Evolutionary conservation across 2,113 vertebrate genomes (phyloP).

Genomic region (Pelodiscus sinensis): DNA sequence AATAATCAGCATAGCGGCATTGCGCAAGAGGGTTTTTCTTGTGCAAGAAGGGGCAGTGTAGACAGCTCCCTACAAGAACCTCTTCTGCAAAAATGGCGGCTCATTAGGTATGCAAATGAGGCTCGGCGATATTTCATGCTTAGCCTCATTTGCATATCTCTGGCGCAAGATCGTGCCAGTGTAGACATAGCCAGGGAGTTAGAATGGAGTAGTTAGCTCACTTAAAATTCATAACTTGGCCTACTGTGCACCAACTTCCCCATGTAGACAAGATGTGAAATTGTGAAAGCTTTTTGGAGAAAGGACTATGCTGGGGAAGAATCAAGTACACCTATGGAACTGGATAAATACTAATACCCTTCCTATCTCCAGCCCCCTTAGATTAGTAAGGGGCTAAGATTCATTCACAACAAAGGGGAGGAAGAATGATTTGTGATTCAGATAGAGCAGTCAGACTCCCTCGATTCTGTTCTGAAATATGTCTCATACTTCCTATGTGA

Average conservation of each 20-base stretch:
- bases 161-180: too few relatives aligned
- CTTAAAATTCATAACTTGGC: neutral
- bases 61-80: too few relatives aligned
- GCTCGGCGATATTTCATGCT: too few relatives aligned
- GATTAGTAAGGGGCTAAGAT: conserved; percentile 65
- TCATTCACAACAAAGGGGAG: neutral
- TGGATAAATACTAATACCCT: neutral
- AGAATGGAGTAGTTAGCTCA: neutral
- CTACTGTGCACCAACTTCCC: neutral
- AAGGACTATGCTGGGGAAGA: neutral
- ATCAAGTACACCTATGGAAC: neutral
- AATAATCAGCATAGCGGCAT: too few relatives aligned
- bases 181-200: neutral
- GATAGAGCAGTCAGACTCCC: conserved; percentile 46
- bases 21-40: too few relatives aligned
- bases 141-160: too few relatives aligned
- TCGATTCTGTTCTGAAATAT: conserved; percentile 72
- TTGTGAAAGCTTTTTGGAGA: neutral
- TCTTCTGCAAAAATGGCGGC: too few relatives aligned
- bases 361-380: neutral
- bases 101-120: too few relatives aligned
- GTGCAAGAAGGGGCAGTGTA: too few relatives aligned
- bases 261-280: neutral
- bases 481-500: conserved; percentile 65
- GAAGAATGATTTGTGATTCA: conserved; percentile 70